These are phyloP conservation scores for Drosophila buzzatii DNA, from an alignment of 2,888 invertebrate species.

Conservation along the genomic window DNA sequence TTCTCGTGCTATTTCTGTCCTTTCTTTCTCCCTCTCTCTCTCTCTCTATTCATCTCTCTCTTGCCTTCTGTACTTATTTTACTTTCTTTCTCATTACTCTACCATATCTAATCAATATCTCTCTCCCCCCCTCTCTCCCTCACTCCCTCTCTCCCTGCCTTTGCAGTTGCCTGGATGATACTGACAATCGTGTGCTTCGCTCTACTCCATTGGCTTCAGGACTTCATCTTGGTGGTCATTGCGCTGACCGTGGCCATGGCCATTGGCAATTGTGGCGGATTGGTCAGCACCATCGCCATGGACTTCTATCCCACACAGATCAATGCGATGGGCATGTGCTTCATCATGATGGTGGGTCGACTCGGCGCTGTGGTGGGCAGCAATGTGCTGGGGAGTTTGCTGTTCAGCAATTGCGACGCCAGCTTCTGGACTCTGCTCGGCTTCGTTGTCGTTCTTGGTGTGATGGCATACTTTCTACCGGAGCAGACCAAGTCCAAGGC, in stretches of 20 bases:
- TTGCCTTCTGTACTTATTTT: neutral
- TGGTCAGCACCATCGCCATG: slow-evolving; percentile 87
- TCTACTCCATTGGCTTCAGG: slow-evolving; percentile 87
- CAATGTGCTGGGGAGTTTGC: slow-evolving; percentile 75
- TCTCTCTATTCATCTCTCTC: neutral
- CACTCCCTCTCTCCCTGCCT: too few relatives aligned
- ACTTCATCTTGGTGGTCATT: slow-evolving; percentile 87
- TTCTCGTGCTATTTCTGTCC: neutral
- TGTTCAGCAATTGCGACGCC: slow-evolving; percentile 71
- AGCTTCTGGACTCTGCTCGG: slow-evolving; percentile 70
- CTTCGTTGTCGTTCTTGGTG: slow-evolving; percentile 44
- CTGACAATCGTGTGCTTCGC: slow-evolving; percentile 87
- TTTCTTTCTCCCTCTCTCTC: neutral
- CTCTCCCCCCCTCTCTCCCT: neutral
- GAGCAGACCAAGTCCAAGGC: slow-evolving; percentile 43
- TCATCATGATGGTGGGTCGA: slow-evolving; percentile 84
- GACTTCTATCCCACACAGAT: slow-evolving; percentile 87
- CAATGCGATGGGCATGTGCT: slow-evolving; percentile 85
- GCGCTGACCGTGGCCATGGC: slow-evolving; percentile 87
- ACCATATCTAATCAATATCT: neutral
- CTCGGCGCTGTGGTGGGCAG: slow-evolving; percentile 83
- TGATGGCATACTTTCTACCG: slow-evolving; percentile 68
- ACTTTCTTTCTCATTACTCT: neutral
- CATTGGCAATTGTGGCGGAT: slow-evolving; percentile 87
- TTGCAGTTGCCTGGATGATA: slow-evolving; percentile 82